Conservation (phyloP, 2,113 vertebrate genomes). For the Ginglymostoma cirratum region DNA sequence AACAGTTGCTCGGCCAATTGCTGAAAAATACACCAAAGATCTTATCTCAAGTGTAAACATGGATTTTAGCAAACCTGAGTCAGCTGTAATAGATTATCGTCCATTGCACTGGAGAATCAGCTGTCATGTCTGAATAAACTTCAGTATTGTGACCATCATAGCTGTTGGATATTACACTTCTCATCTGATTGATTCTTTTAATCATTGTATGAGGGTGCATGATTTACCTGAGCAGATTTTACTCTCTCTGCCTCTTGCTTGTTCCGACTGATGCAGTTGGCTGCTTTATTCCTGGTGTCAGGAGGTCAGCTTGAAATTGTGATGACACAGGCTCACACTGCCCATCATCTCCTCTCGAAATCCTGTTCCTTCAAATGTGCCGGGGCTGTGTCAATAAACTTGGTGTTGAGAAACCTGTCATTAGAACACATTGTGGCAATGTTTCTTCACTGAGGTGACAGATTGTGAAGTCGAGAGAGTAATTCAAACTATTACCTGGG, state of each 20-base stretch:
- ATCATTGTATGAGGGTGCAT: background rate
- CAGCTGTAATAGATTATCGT: background rate
- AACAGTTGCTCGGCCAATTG: background rate
- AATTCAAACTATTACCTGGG: slow-evolving; percentile 84
- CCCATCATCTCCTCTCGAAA: background rate
- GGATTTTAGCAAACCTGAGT: background rate
- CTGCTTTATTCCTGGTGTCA: slow-evolving; percentile 25
- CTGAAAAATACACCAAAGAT: background rate
- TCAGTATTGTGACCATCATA: background rate
- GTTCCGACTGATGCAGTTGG: background rate
- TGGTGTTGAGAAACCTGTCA: slow-evolving; percentile 70
- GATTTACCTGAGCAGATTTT: background rate
- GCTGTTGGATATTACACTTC: background rate
- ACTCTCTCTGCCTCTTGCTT: background rate
- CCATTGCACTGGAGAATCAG: background rate
- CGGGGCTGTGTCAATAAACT: slow-evolving; percentile 51
- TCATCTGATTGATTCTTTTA: background rate
- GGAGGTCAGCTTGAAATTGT: slow-evolving; percentile 9
- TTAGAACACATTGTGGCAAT: slow-evolving; percentile 61
- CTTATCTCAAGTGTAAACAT: background rate
- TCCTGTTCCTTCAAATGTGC: slow-evolving; percentile 17
- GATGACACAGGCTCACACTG: slow-evolving; percentile 1
- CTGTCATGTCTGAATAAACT: too few species aligned
- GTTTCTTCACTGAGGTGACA: slow-evolving; percentile 77
- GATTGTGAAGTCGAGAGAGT: slow-evolving; percentile 79